These are phyloP conservation scores for Connochaetes taurinus DNA, from an alignment of 2,113 vertebrate species.

Conservation along the genomic window DNA sequence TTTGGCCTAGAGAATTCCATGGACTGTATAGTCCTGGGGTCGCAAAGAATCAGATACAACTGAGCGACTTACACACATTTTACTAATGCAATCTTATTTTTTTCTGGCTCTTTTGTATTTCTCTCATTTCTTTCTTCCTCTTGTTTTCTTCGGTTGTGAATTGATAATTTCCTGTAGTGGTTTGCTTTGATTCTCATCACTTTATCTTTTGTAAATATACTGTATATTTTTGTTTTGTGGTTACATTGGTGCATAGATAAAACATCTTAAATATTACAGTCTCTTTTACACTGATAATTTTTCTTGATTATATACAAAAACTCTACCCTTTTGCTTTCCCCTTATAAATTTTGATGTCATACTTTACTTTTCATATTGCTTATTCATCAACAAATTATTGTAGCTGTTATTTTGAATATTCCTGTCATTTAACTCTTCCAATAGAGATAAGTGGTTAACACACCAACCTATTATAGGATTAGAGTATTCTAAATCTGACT, in stretches of 20 bases:
- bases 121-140: background rate
- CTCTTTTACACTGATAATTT: background rate
- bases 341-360: background rate
- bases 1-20: background rate
- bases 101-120: background rate
- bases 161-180: background rate
- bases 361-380: background rate
- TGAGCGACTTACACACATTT: background rate
- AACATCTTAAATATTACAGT: background rate
- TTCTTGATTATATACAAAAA: background rate
- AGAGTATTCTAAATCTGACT: background rate
- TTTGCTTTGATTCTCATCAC: background rate
- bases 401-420: background rate
- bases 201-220: background rate
- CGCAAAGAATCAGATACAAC: background rate
- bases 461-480: background rate
- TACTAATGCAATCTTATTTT: background rate
- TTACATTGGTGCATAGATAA: background rate
- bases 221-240: background rate
- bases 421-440: background rate
- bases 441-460: background rate
- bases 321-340: background rate
- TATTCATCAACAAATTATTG: background rate
- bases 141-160: background rate
- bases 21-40: background rate